A percentile compares a stretch with the other conserved stretches of the same genome.
Conservation (phyloP, 2,797 vertebrate genomes). For the Sylvilagus floridanus region DNA sequence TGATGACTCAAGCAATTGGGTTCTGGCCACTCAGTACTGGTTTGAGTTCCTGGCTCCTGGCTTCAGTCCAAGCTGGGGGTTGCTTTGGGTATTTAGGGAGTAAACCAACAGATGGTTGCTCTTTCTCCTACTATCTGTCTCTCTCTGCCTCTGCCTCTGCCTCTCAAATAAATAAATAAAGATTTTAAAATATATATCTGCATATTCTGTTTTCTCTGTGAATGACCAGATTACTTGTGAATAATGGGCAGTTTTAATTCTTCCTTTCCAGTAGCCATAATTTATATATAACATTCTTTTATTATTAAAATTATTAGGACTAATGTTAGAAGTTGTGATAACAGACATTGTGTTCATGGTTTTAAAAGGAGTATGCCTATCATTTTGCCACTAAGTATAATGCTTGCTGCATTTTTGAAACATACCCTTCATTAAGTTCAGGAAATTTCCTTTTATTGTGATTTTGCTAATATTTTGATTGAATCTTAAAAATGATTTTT, state of each 20-base stretch:
- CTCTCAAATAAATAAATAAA: too few relatives aligned
- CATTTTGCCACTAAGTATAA: neutral
- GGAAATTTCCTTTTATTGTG: neutral
- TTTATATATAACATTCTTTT: conserved; percentile 5
- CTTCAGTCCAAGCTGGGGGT: too few relatives aligned
- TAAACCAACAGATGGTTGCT: too few relatives aligned
- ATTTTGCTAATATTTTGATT: conserved; percentile 42
- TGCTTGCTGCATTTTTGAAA: neutral
- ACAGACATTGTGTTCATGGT: neutral
- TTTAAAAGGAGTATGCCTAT: neutral
- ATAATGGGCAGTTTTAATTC: neutral
- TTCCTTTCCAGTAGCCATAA: conserved; percentile 20
- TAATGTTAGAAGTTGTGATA: neutral
- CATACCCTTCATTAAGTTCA: neutral
- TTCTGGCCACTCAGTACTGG: too few relatives aligned
- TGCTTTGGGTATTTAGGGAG: too few relatives aligned
- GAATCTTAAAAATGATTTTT: neutral
- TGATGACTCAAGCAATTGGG: too few relatives aligned
- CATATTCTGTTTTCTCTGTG: neutral
- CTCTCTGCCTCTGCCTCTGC: too few relatives aligned
- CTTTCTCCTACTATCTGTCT: too few relatives aligned
- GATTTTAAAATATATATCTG: conserved; percentile 41
- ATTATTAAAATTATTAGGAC: neutral
- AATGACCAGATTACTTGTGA: conserved; percentile 6
- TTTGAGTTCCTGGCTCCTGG: too few relatives aligned